These are phyloP conservation scores for Salminus brasiliensis DNA, from an alignment of 2,113 vertebrate species.

Conservation along the genomic window DNA sequence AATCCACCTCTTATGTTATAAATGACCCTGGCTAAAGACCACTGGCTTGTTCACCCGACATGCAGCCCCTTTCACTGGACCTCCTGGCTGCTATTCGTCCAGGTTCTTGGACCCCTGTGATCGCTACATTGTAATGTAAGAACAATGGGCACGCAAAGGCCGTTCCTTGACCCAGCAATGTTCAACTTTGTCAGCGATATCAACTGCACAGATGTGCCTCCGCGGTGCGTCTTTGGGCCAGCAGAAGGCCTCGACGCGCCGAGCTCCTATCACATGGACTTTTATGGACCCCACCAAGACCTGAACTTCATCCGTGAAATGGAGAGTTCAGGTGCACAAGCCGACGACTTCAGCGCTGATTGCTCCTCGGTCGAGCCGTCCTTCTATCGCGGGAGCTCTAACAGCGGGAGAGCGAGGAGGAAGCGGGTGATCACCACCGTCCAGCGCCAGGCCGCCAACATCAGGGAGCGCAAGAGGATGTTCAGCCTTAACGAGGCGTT, in stretches of 20 bases:
- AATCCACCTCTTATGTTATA: slow-evolving; percentile 7
- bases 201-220: slow-evolving; percentile 69
- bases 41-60: background rate
- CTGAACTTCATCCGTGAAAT: slow-evolving; percentile 53
- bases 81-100: background rate
- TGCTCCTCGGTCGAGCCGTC: slow-evolving; percentile 49
- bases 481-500: slow-evolving; percentile 97
- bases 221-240: slow-evolving; percentile 43
- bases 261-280: slow-evolving; percentile 37
- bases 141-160: slow-evolving; percentile 71
- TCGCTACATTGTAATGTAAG: background rate
- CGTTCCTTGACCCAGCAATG: slow-evolving; percentile 68
- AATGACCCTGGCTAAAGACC: background rate
- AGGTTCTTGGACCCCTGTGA: background rate
- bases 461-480: slow-evolving; percentile 94
- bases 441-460: slow-evolving; percentile 94
- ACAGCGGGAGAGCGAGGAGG: slow-evolving; percentile 78
- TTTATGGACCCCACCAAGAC: slow-evolving; percentile 65
- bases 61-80: slow-evolving; percentile 8
- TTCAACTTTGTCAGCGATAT: slow-evolving; percentile 79
- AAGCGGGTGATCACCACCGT: slow-evolving; percentile 88
- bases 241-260: slow-evolving; percentile 55
- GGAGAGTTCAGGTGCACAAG: background rate
- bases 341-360: background rate
- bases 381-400: slow-evolving; percentile 49